These are phyloP conservation scores for Gymnosoma rotundatum DNA, from an alignment of 2,888 invertebrate genomes.

Conservation along the genomic window DNA sequence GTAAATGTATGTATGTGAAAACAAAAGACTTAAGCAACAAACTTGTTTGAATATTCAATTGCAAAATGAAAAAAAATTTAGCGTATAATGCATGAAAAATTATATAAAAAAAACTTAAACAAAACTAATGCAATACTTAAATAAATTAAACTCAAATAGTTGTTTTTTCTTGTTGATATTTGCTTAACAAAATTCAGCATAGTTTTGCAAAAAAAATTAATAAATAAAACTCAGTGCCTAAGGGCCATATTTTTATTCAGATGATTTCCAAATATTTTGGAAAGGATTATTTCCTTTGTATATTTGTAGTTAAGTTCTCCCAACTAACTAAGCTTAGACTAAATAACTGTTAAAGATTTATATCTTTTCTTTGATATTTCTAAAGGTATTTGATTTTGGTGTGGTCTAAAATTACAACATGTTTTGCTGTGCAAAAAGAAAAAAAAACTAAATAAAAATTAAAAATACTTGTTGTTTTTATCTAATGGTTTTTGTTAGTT, in stretches of 20 bases:
- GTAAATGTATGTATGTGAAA: constrained; percentile 10
- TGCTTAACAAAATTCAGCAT: not conserved
- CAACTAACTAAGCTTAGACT: not conserved
- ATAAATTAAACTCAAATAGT: constrained; percentile 41
- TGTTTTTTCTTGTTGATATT: too few species aligned
- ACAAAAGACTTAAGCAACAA: constrained; percentile 61
- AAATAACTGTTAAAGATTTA: constrained; percentile 48
- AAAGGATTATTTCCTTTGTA: constrained; percentile 36
- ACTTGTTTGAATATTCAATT: constrained; percentile 52
- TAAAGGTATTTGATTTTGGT: constrained; percentile 57
- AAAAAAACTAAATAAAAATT: constrained; percentile 4
- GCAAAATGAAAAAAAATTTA: constrained; percentile 9
- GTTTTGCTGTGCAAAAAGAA: constrained; percentile 35
- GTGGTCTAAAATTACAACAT: constrained; percentile 63
- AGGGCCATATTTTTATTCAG: not conserved
- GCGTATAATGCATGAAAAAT: constrained; percentile 34
- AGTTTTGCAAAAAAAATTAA: not conserved
- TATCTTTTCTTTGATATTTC: constrained; percentile 47
- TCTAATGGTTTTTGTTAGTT: constrained; percentile 26
- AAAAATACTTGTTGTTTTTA: constrained; percentile 29
- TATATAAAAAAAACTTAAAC: constrained; percentile 5
- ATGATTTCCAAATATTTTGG: constrained; percentile 24
- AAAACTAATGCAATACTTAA: constrained; percentile 39
- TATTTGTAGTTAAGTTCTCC: constrained; percentile 21
- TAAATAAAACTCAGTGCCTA: not conserved